Evolutionary conservation across 2,797 vertebrate genomes (phyloP), one percentile per base, ranked within the genome.

Genomic region (Neosilurus hyrtlii): DNA sequence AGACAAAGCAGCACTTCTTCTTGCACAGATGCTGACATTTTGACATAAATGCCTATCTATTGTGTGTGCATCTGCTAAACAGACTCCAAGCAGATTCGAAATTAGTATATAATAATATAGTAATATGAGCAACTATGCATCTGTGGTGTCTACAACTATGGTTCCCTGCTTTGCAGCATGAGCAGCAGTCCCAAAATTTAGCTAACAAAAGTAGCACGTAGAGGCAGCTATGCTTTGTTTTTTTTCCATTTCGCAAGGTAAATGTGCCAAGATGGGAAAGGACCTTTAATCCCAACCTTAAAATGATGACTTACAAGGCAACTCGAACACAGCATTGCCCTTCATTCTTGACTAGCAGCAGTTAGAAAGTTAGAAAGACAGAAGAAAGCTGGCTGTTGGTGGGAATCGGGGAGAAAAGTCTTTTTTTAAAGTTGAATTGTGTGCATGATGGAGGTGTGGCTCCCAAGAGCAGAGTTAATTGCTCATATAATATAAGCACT

Each of bases 391-490:
- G 62, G 4, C 65, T 80, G 30, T 30, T 61, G 11, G 11, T 37
- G 61, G n/a, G 61, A 65, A 65, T 26, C 59, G 52, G 52, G 4
- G 30, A 22, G 26, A 59, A 49, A 65, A 61, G 37, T 6, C 6
- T 43, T 43, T 43, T 20, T 59, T 59, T 12, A 15, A 77, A 43
- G 15, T n/a, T 49, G 1, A 54, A 16, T 24, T 52, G 52, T 66
- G 12, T 63, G 52, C 18, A 83, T 66, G 70, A 79, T 37, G 62
- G 76, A 78, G 62, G 35, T 65, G 56, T 62, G 57, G 54, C 66
- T 84, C n/a, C 73, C 71, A 84, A 67, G 57, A 73, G 71, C 30
- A 73, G 73, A 74, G 77, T 83, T 59, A 77, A 81, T 24, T 20
- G 73, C 74, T 79, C 67, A 68, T 73, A 72, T 62, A 86, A 79